Evolutionary conservation across 2,113 vertebrate genomes (phyloP).

Genomic region (Lathamus discolor): DNA sequence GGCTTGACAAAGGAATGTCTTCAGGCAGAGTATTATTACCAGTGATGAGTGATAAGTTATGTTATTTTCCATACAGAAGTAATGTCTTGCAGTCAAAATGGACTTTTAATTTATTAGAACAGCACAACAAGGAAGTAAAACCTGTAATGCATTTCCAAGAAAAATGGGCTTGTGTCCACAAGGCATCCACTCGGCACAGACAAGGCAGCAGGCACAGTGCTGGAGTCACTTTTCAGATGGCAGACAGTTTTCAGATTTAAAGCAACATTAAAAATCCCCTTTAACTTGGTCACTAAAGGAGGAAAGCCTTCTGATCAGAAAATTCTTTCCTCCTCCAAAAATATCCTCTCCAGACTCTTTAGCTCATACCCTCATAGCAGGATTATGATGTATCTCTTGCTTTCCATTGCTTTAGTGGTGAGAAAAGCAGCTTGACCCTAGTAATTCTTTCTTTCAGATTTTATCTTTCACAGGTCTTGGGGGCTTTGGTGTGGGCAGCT

Average conservation of each 20-base stretch:
- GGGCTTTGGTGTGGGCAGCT: neutral
- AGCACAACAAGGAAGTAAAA: neutral
- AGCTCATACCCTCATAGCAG: neutral
- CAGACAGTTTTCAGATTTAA: neutral
- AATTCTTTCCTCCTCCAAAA: neutral
- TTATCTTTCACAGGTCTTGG: neutral
- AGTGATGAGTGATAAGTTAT: constrained; percentile 53
- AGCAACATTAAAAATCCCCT: neutral
- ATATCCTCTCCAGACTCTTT: neutral
- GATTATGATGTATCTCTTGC: neutral
- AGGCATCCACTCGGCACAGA: neutral
- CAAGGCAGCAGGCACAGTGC: neutral
- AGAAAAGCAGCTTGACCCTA: neutral
- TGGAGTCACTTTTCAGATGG: neutral
- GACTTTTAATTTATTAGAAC: constrained; percentile 37
- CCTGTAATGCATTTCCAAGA: neutral
- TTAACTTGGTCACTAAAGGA: neutral
- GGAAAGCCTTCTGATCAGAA: neutral
- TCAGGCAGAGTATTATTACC: constrained; percentile 42
- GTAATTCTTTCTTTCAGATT: neutral
- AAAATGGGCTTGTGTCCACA: neutral
- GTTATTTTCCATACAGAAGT: constrained; percentile 43
- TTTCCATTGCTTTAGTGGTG: neutral
- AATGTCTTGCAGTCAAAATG: constrained; percentile 36
- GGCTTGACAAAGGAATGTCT: constrained; percentile 53